Evolutionary conservation across 2,888 invertebrate species (phyloP), one percentile per base, ranked within the genome.

Genomic region (Oxycera nigricornis): DNA sequence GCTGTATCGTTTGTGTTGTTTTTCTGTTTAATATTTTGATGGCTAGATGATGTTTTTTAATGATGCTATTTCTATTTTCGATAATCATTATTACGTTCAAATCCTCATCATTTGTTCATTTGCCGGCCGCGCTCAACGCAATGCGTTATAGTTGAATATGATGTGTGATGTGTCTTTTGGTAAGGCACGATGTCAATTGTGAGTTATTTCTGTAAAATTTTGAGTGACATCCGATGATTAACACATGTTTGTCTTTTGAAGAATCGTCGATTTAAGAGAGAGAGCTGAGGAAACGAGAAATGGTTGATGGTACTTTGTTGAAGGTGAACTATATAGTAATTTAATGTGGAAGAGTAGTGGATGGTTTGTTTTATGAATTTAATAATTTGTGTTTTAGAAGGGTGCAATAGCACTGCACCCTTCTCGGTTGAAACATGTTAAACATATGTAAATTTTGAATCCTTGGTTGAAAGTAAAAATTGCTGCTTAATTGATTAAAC

Each of bases 181-280:
- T 70, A 28, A 72, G 74, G 72, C 65, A 55, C 61, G 74, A 72
- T 76, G 76, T 76, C 76, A 76, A 76, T 76, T 76, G 76, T 76
- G 75, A 76, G 76, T 76, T 78, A 78, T 78, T 78, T 78, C 74
- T 50, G 78, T 77, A 76, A 73, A 74, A 77, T 79, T 70, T 79
- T 79, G 80, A 80, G 78, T 80, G 81, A 80, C 81, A 81, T 80
- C 76, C 80, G 80, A 81, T 80, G 80, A 80, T 79, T 79, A 81
- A 80, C 81, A 81, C 78, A 81, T 80, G 81, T 80, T 80, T 79
- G 77, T 78, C 78, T 80, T 79, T 14, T 14, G 20, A 73, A 20
- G 52, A 68, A 52, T 52, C 52, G 31, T 31, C 52, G 52, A 52
- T 31, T 46, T 46, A 46, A 14, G 46, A 7, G 6, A 17, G 46